A percentile compares a stretch with the other conserved stretches of the same genome.
These are phyloP conservation scores for Hippasteria phrygiana DNA, from an alignment of 53 echinoderm and acorn worm genomes.

Conservation along the genomic window DNA sequence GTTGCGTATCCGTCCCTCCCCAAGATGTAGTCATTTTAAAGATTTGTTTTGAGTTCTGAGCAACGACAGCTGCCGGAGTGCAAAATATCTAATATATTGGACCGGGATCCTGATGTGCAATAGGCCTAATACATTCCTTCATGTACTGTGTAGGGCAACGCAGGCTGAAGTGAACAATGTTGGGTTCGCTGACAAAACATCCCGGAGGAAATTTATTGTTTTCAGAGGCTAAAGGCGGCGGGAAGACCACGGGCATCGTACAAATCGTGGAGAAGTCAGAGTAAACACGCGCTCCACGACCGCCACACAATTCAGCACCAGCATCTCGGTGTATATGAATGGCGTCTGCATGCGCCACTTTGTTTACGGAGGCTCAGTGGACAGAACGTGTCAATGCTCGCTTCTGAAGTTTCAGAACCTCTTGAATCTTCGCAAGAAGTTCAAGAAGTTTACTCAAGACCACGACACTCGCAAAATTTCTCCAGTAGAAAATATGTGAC, in stretches of 20 bases:
- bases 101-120: too few species aligned
- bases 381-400: neutral
- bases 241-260: neutral
- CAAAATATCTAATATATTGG: too few species aligned
- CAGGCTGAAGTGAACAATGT: conserved; percentile 25
- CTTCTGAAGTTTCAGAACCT: neutral
- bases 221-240: neutral
- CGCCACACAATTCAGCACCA: too few species aligned
- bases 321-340: too few species aligned
- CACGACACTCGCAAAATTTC: neutral
- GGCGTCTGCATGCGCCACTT: neutral
- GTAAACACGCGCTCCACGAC: too few species aligned
- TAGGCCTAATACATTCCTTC: conserved; percentile 46
- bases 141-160: conserved; percentile 1
- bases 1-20: too few species aligned
- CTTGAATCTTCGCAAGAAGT: conserved; percentile 4
- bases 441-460: conserved; percentile 37
- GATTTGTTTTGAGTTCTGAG: too few species aligned
- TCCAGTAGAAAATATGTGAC: too few species aligned
- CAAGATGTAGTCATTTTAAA: too few species aligned
- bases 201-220: conserved; percentile 38
- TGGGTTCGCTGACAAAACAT: conserved; percentile 7
- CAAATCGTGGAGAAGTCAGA: too few species aligned
- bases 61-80: too few species aligned
- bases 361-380: neutral